Percentiles rank a stretch among this genome's conserved stretches.
Evolutionary conservation across 2,797 vertebrate species (phyloP).

Genomic region (Tragopan temminckii): DNA sequence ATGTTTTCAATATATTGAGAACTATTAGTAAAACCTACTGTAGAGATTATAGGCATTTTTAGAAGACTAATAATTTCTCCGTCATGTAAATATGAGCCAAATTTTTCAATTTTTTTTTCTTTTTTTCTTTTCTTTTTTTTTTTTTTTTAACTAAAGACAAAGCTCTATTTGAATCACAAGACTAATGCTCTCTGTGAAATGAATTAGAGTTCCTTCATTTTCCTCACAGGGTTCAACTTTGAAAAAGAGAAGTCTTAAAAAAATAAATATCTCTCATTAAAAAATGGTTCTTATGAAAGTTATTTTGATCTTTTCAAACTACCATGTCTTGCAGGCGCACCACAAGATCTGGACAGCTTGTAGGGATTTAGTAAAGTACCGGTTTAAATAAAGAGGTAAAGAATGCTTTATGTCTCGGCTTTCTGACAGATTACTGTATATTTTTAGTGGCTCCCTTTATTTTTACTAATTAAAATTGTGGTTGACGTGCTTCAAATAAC

Average conservation of each 20-base stretch:
- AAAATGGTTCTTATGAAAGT: not conserved
- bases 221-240: not conserved
- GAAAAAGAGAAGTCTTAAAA: not conserved
- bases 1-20: not conserved
- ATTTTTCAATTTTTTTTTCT: not conserved
- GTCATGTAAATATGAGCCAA: not conserved
- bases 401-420: constrained; percentile 41
- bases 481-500: not conserved
- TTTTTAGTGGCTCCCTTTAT: constrained; percentile 36
- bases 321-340: not conserved
- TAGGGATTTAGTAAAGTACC: constrained; percentile 54
- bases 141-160: not conserved
- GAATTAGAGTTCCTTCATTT: not conserved
- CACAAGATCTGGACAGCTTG: constrained; percentile 12
- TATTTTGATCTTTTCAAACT: not conserved
- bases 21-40: not conserved
- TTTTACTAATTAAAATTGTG: constrained; percentile 40
- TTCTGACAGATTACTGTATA: constrained; percentile 52
- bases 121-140: not conserved
- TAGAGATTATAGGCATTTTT: not conserved
- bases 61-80: not conserved
- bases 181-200: not conserved
- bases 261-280: not conserved
- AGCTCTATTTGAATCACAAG: not conserved
- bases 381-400: constrained; percentile 41